Evolutionary conservation across 2,888 invertebrate genomes (phyloP), one percentile per base, ranked within the genome.

Genomic region (Leptinotarsa tumamoca): DNA sequence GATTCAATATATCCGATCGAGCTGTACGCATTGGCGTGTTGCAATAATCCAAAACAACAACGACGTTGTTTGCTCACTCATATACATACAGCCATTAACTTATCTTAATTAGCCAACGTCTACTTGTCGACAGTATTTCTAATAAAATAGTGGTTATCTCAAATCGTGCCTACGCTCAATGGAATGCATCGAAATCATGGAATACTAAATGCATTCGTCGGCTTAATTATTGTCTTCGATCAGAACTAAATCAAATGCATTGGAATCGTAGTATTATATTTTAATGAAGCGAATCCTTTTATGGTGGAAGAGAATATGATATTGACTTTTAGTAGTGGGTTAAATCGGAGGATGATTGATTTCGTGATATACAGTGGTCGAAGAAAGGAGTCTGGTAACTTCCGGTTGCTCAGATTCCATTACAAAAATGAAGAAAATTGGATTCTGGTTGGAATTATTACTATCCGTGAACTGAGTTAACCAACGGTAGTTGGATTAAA

Each of bases 91-190:
- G 43, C 51, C 71, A 67, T 73, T 68, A 76, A 73, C 70, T 73
- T 73, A 77, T 75, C 75, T 75, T 77, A 77, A 77, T 77, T 75
- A 75, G 72, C 50, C 72, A 71, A 74, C 71, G 71, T 76, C 72
- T 15, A 68, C 72, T 75, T 75, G 74, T 77, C 77, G 72, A 71
- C 75, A 73, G 67, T 52, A 73, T 72, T 75, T 74, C 74, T 70
- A 72, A 77, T 77, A 77, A 67, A 75, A 70, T 71, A 75, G 52
- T 52, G 49, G 52, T 63, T 72, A 72, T 77, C 74, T 73, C 21
- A 68, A 68, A 63, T 74, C 73, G 74, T 76, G 76, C 56, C 74
- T 67, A 66, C 68, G 63, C 68, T 51, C 66, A 18, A 50, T 33
- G 71, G 70, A 73, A 76, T 76, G 73, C 50, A 27, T 67, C 67